Evolutionary conservation across 2,888 invertebrate species (phyloP).

Genomic region (Amaurobius ferox): DNA sequence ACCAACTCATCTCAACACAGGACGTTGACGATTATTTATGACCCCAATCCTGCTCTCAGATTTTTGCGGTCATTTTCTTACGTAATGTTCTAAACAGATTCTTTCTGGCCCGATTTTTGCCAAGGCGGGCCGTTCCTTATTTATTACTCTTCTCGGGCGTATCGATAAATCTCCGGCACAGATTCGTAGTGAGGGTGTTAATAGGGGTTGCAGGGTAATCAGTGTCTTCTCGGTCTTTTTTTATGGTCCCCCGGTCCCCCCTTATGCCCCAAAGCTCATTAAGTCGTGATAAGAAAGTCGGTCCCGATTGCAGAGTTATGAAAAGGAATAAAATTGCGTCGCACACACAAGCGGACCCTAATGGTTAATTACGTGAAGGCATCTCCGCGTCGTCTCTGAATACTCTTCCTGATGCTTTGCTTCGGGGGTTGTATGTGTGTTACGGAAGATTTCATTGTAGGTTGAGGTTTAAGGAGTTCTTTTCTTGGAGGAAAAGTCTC

Average conservation of each 20-base stretch:
- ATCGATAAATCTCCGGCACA: slow-evolving; percentile 10
- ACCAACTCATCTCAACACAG: neutral
- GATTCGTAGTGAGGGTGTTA: slow-evolving; percentile 12
- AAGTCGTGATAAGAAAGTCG: slow-evolving; percentile 26
- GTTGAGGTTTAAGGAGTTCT: too few species aligned
- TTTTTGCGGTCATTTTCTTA: slow-evolving; percentile 14
- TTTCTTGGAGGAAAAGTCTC: too few species aligned
- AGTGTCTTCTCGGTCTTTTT: slow-evolving; percentile 11
- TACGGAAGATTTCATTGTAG: neutral
- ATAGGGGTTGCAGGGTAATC: slow-evolving; percentile 22
- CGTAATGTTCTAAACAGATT: neutral
- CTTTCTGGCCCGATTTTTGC: slow-evolving; percentile 1
- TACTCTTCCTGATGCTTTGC: neutral
- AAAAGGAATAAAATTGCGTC: slow-evolving; percentile 25
- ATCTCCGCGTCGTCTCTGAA: slow-evolving; percentile 1
- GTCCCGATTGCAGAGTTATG: slow-evolving; percentile 16
- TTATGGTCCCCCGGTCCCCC: slow-evolving; percentile 6
- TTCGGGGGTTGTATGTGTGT: neutral
- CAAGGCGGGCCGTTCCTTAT: neutral
- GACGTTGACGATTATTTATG: neutral
- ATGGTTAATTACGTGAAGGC: slow-evolving; percentile 26
- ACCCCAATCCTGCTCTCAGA: neutral
- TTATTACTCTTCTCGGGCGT: slow-evolving; percentile 1
- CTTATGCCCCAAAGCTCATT: slow-evolving; percentile 21
- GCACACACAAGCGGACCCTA: slow-evolving; percentile 1